Base-by-base conservation (phyloP, 2,113 vertebrate genomes). In the Colinus virginianus region DNA sequence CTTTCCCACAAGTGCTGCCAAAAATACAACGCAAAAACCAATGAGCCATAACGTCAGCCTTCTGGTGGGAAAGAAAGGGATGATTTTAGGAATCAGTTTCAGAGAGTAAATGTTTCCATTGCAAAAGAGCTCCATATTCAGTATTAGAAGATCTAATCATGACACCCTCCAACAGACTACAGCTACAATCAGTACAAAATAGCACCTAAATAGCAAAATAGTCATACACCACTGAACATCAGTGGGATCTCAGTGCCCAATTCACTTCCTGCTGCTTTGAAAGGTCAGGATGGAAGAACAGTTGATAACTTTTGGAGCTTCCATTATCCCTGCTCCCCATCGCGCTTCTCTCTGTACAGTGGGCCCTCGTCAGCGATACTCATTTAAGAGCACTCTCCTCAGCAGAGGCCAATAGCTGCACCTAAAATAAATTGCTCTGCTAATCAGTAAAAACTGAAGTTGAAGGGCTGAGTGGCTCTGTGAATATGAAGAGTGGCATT, bases 401-500 rank as follows among this genome's bases (percentile, higher is more conserved):
- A 94, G 84, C 84, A 91, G 77, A 95, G 80, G 84, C 93, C 88
- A 90, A 95, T 87, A 88, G 84, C 75, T 94, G 62, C 67, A 92
- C 78, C 94, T 96, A 94, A 95, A 93, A 95, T 92, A 95, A 97
- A 97, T 96, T 96, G 94, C 76, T 87, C 81, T 89, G 68, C 92
- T 88, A 95, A 96, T 96, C 92, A 95, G 69, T 78, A 75, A 81
- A 93, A 95, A 91, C 90, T 93, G 87, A 96, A 95, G 93, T 90
- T 94, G 96, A 96, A 96, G 92, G 92, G 72, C 88, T 94, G 91
- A 96, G 93, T 95, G 90, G 89, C 83, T 96, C 93, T 89, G 71
- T 90, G 96, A 93, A 95, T 94, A 96, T 96, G 86, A 93, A 86
- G 93, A 90, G 93, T 96, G 91, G 92, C 94, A 89, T 96, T 97